Evolutionary conservation across 2,888 invertebrate species (phyloP).

Genomic region (Thera obeliscata): DNA sequence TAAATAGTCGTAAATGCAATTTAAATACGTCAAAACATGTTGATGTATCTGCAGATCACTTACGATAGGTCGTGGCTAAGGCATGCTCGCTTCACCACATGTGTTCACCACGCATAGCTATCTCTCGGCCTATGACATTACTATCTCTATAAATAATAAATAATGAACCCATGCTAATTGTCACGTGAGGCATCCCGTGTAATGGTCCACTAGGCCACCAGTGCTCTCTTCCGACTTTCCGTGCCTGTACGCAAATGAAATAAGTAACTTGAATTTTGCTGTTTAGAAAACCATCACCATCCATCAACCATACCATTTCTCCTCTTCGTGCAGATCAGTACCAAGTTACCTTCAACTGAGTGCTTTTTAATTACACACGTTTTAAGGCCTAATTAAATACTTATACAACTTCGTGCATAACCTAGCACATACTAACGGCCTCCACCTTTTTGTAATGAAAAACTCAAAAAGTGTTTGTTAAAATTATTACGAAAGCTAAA

Average conservation of each 20-base stretch:
- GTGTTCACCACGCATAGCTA: conserved; percentile 47
- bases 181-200: conserved; percentile 23
- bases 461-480: no score
- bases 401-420: not conserved
- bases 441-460: no score
- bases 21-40: not conserved
- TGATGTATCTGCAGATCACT: conserved; percentile 10
- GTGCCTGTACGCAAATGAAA: no score
- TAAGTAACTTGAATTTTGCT: no score
- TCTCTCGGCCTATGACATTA: conserved; percentile 42
- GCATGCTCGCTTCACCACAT: conserved; percentile 35
- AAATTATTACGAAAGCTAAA: no score
- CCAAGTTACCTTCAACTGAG: not conserved
- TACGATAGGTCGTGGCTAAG: conserved; percentile 21
- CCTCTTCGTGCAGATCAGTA: not conserved
- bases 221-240: no score
- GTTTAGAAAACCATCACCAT: no score
- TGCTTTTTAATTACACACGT: conserved; percentile 19
- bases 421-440: no score
- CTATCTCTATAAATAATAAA: conserved; percentile 41
- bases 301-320: not conserved
- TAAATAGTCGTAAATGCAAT: conserved; percentile 2
- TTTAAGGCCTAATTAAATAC: conserved; percentile 5
- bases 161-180: conserved; percentile 18
- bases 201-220: not conserved